These are phyloP conservation scores for Gadopsis marmoratus DNA, from an alignment of 2,797 vertebrate species.

Conservation along the genomic window DNA sequence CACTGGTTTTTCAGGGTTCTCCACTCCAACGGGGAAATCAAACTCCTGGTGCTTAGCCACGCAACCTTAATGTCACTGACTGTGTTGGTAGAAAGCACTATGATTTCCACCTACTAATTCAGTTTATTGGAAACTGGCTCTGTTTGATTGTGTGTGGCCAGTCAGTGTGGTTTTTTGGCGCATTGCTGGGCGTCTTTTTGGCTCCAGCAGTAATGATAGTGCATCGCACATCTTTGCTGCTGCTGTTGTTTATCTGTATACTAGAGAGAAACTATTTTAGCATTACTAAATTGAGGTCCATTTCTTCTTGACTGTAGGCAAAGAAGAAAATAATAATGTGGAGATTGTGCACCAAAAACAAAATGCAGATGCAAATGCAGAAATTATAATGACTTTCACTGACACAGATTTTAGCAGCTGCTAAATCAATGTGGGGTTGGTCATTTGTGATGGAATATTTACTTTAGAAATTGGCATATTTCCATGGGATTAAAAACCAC, in stretches of 20 bases:
- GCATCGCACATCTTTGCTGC: neutral
- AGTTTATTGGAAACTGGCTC: constrained; percentile 12
- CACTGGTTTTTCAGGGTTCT: constrained; percentile 57
- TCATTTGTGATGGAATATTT: constrained; percentile 8
- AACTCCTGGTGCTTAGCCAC: constrained; percentile 31
- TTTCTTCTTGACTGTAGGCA: neutral
- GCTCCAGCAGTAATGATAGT: neutral
- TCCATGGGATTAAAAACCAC: constrained; percentile 35
- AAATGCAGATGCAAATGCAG: constrained; percentile 8
- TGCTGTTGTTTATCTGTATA: constrained; percentile 1
- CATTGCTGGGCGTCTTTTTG: neutral
- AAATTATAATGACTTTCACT: constrained; percentile 7
- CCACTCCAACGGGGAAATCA: constrained; percentile 54
- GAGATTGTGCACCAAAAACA: neutral
- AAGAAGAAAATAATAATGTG: neutral
- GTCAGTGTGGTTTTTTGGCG: neutral
- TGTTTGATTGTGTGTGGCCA: neutral
- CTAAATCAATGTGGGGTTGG: neutral
- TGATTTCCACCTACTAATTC: constrained; percentile 31
- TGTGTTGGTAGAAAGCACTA: constrained; percentile 24
- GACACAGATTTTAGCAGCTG: neutral
- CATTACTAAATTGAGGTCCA: neutral
- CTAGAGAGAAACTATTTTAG: neutral
- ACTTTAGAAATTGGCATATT: constrained; percentile 33
- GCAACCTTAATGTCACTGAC: constrained; percentile 35